Base-by-base conservation (phyloP, 2,113 vertebrate genomes). In the Proteles cristata region DNA sequence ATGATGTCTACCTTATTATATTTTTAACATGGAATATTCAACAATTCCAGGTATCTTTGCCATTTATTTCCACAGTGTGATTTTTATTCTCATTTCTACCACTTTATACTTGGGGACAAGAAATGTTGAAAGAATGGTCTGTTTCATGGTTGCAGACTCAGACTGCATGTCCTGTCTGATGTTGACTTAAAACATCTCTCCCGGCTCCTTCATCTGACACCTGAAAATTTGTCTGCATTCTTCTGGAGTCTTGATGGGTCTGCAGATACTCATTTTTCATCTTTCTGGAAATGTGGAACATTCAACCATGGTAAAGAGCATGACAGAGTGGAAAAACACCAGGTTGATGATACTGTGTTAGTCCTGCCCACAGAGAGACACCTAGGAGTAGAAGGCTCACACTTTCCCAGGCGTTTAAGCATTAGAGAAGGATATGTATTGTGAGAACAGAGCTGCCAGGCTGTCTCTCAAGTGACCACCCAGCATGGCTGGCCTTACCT, bases 11-110 rank as follows among this genome's bases (percentile, higher is more conserved):
- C n/a, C 73, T 83, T 66, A 80, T 92, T 66, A 35, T 33, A 71
- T 76, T 19, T 92, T 53, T 86, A 94, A 65, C 31, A 45, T 68
- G n/a, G 3, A 45, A 50, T 68, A 35, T 68, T 87, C 25, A 93
- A 58, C 45, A 85, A 2, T 83, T 87, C 92, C 69, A 73, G 88
- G n/a, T 48, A 43, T 45, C 53, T 77, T 21, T 58, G 48, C 39
- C 77, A 53, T 76, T 96, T 66, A 48, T 79, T 96, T 96, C 28
- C 58, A 93, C 50, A 12, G 15, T 35, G 16, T 91, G 12, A 84
- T 81, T 95, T 88, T 92, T 85, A 76, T 93, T 91, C 11, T 50
- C 12, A 1, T 94, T 65, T 73, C 25, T 92, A 48, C 68, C 90
- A 88, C 88, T 68, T 53, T 91, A 53, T 68, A 25, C 89, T 91